Evolutionary conservation across 2,888 invertebrate genomes (phyloP), one percentile per base, ranked within the genome.

Genomic region (Megalurothrips usitatus): DNA sequence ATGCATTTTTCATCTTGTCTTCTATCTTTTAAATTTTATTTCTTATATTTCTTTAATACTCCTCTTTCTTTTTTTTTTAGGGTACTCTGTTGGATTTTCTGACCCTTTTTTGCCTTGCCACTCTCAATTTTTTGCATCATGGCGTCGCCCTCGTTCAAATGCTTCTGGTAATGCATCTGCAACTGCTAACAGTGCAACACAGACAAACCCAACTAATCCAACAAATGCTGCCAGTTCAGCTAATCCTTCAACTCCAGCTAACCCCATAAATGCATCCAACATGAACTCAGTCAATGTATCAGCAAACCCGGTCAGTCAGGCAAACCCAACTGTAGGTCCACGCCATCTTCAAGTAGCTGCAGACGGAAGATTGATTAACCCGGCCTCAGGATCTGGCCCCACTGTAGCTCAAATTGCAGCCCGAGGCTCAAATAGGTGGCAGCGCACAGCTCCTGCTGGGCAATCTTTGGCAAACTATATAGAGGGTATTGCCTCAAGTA

Each of bases 131-230:
- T 75, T 75, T 75, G 68, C 68, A 9, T 26, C 68, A 75, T 75
- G 68, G 68, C 68, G 68, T 26, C 68, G 68, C 68, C 23, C 68
- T 12, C 23, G 68, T 12, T 26, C 26, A 23, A 26, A 26, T 26
- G 26, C 23, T 12, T 23, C 23, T 75, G 12, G 23, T 75, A 26
- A 26, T 12, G 12, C 68, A 12, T 75, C 68, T 1, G 23, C 68
- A 26, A 75, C 68, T 75, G 68, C 68, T 75, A 75, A 75, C 68
- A 75, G 68, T 75, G 68, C 68, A 26, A 75, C 68, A 23, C 68
- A 75, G 6, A 75, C 68, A 26, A 75, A 26, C 26, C n/a, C 23
- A 12, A 26, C 23, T 75, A 26, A n/a, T 26, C 68, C 23, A 75
- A 75, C 23, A 6, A 58, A 14, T 58, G n/a, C 19, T 14, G 58